phyloP scores from a whole-genome alignment of 2,797 vertebrate species.

The Poecilia gillii region DNA sequence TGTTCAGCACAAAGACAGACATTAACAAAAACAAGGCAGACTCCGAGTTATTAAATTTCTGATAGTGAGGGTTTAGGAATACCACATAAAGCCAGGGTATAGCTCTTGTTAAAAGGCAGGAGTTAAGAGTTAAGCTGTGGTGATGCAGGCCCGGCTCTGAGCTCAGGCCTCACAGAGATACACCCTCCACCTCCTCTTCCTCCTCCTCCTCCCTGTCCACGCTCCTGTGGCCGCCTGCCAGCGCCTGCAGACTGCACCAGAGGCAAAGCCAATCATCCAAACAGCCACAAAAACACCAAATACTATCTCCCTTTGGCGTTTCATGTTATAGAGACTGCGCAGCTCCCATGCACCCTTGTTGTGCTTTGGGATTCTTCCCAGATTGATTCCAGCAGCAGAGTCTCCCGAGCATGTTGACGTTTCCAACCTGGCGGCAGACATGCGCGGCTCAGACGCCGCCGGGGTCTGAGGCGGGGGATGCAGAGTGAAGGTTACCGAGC shows the following conservation, averaged over 20 bases:
- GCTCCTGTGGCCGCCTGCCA: constrained; percentile 53
- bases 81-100: constrained; percentile 60
- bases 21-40: constrained; percentile 67
- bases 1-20: constrained; percentile 65
- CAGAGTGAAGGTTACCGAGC: constrained; percentile 53
- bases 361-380: constrained; percentile 67
- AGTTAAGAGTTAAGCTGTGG: constrained; percentile 72
- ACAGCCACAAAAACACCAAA: constrained; percentile 71
- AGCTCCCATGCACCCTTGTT: constrained; percentile 31
- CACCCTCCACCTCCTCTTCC: neutral
- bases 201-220: constrained; percentile 23
- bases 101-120: constrained; percentile 72
- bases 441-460: constrained; percentile 1
- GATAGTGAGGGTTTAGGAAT: constrained; percentile 69
- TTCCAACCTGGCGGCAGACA: constrained; percentile 50
- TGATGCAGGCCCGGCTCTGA: constrained; percentile 59
- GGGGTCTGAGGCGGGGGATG: constrained; percentile 26
- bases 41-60: constrained; percentile 72
- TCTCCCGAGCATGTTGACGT: constrained; percentile 47
- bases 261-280: constrained; percentile 69
- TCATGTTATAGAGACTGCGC: constrained; percentile 47
- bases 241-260: constrained; percentile 52
- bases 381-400: constrained; percentile 36
- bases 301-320: constrained; percentile 39
- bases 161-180: constrained; percentile 60